phyloP scores from a whole-genome alignment of 2,797 vertebrate genomes.

The Brachyalestes nurse region DNA sequence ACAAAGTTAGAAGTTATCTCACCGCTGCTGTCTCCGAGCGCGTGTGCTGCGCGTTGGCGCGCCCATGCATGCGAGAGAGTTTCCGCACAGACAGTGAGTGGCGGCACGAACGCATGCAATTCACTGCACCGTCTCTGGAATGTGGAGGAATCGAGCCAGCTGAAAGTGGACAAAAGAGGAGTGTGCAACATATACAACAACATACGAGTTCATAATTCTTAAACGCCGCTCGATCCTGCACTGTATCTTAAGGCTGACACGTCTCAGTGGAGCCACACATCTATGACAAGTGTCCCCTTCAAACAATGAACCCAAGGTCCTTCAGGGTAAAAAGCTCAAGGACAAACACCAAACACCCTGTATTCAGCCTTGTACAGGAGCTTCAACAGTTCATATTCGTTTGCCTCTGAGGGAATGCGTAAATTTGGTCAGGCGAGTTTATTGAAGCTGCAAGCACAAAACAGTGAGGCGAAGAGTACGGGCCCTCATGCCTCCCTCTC shows the following conservation, averaged over 20 bases:
- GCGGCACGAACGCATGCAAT: constrained; percentile 1
- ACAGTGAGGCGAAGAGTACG: constrained; percentile 27
- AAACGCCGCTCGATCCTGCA: neutral
- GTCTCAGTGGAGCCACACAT: constrained; percentile 30
- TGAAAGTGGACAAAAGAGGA: constrained; percentile 26
- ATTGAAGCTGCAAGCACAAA: constrained; percentile 37
- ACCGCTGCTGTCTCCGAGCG: constrained; percentile 57
- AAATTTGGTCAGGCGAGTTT: constrained; percentile 33
- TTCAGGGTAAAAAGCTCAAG: constrained; percentile 9
- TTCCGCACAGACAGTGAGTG: constrained; percentile 38
- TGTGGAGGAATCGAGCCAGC: neutral
- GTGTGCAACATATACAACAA: constrained; percentile 9
- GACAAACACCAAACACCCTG: constrained; percentile 8
- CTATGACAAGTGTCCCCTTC: constrained; percentile 24
- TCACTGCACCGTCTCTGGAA: neutral
- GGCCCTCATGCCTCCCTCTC: constrained; percentile 8
- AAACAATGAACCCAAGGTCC: constrained; percentile 44
- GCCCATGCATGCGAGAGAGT: constrained; percentile 45
- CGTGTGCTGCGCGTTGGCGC: constrained; percentile 41
- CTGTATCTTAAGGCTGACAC: neutral
- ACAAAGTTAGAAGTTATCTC: constrained; percentile 89
- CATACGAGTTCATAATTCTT: neutral
- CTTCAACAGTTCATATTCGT: neutral
- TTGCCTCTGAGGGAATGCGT: constrained; percentile 24
- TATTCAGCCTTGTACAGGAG: constrained; percentile 30